Base-by-base conservation (phyloP, 2,888 invertebrate genomes). In the Macrophya alboannulata region DNA sequence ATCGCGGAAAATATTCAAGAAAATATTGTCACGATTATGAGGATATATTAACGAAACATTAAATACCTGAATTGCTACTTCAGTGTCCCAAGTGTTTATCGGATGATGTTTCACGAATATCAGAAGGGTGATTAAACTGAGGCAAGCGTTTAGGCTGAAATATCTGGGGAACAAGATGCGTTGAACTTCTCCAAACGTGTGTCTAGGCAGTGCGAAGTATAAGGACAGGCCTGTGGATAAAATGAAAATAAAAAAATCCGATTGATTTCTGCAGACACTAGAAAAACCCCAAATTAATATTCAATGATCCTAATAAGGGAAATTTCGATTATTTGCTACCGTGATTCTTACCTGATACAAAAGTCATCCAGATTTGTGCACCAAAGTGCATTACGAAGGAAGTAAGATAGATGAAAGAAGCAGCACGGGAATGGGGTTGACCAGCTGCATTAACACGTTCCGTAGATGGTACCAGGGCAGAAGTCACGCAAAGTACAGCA, bases 321-420 rank as follows among this genome's bases (percentile, higher is more conserved):
- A 2, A 45, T 10, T 74, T 45, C 6, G 43, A 74, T 68, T 10
- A 31, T 31, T 31, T 68, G 65, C 3, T 43, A 12, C 25, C 37
- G 25, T 10, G 9, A 51, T 77, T 51, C 31, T 94, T 93, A 97
- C 97, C 97, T 91, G 98, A 98, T 55, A 98, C 95, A 91, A 98
- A 97, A 15, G 98, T 98, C 97, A 98, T 98, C 98, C 98, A 98
- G 88, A 98, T 95, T 94, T 98, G 98, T 31, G 97, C 95, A 51
- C 98, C 98, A 89, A 98, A 96, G 93, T 98, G 98, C 85, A 96
- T 96, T 87, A 97, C 96, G 89, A 98, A 97, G 10, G 97, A 96
- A 0, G 95, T 95, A 51, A 98, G 94, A 93, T 98, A 98, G 40
- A 97, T 93, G 85, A 98, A 95, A 77, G 95, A 90, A 4, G 92